These are phyloP conservation scores for Microctonus aethiopoides DNA, from an alignment of 2,888 invertebrate species.

Conservation along the genomic window DNA sequence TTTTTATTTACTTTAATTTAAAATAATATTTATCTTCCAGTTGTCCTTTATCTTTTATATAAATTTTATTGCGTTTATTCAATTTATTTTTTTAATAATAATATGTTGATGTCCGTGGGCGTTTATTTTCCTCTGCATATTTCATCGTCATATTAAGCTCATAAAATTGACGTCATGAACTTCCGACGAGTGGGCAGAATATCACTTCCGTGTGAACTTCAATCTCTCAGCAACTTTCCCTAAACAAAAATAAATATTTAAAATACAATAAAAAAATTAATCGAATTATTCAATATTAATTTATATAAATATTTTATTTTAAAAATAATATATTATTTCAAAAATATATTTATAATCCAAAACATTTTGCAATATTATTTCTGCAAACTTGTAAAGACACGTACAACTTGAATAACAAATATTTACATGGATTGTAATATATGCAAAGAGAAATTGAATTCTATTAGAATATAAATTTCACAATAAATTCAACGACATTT, in stretches of 20 bases:
- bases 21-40: constrained; percentile 12
- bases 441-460: not conserved
- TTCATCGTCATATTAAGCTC: constrained; percentile 11
- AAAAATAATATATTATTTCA: no score
- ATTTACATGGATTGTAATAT: not conserved
- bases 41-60: not conserved
- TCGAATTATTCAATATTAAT: no score
- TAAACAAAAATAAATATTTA: not conserved
- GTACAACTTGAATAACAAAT: not conserved
- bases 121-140: constrained; percentile 30
- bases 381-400: not conserved
- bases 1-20: not conserved
- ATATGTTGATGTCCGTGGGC: constrained; percentile 45
- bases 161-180: not conserved
- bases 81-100: constrained; percentile 37
- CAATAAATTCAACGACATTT: constrained; percentile 15
- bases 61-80: not conserved
- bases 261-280: no score
- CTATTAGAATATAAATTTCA: not conserved
- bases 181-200: constrained; percentile 14
- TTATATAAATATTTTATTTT: no score
- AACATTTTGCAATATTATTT: not conserved
- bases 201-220: constrained; percentile 22
- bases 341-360: no score
- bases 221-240: not conserved